Conservation (phyloP, 2,797 vertebrate species). For the Paedocypris micromegethes region DNA sequence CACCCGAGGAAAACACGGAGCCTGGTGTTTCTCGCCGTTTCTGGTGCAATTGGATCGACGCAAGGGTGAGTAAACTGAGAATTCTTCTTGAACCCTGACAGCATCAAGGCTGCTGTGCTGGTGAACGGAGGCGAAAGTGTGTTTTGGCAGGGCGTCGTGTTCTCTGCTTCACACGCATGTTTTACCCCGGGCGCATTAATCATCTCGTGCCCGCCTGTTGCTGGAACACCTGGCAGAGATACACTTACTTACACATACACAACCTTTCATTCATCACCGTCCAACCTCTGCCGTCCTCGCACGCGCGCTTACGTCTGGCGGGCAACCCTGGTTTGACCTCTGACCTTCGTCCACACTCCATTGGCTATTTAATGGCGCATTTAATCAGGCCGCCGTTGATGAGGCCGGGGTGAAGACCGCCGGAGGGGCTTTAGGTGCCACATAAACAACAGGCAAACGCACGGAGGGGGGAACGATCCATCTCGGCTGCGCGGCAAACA, state of each 20-base stretch:
- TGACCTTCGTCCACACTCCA: slow-evolving; percentile 24
- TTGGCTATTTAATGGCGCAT: slow-evolving; percentile 37
- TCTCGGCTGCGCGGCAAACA: background rate
- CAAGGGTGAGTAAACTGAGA: background rate
- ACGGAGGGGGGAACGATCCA: background rate
- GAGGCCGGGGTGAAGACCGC: slow-evolving; percentile 24
- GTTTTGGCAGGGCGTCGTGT: slow-evolving; percentile 14
- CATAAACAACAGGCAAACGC: slow-evolving; percentile 12
- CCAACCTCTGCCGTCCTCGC: slow-evolving; percentile 11
- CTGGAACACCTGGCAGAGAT: slow-evolving; percentile 22
- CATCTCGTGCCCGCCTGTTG: slow-evolving; percentile 30
- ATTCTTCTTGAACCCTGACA: background rate
- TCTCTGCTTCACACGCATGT: slow-evolving; percentile 1
- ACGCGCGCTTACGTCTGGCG: background rate
- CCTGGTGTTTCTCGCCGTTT: too few relatives aligned
- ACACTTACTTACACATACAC: slow-evolving; percentile 20
- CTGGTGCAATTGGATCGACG: background rate
- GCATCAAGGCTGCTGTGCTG: background rate
- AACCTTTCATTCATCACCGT: slow-evolving; percentile 22
- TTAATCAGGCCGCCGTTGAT: slow-evolving; percentile 38
- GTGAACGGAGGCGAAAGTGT: slow-evolving; percentile 23
- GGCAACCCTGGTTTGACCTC: slow-evolving; percentile 24
- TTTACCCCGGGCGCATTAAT: slow-evolving; percentile 19
- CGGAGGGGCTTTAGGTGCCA: slow-evolving; percentile 13
- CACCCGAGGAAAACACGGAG: too few relatives aligned